A percentile compares a stretch with the other conserved stretches of the same genome.
phyloP scores from a whole-genome alignment of 1,140 invertebrate species.

The Drosophila arizonae region DNA sequence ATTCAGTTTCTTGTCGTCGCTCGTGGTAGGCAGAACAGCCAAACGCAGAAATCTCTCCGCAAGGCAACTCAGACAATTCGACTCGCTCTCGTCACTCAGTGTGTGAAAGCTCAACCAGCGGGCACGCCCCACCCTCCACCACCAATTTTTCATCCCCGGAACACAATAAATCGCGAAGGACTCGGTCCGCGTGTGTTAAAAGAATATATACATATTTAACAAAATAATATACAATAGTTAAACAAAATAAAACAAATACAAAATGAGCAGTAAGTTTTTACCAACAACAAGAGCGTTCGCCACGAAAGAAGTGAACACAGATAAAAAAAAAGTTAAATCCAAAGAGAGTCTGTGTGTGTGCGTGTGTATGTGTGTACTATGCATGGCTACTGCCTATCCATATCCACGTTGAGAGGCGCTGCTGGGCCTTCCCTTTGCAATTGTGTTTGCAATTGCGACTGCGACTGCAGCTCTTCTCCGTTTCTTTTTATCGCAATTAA shows the following conservation, averaged over 20 bases:
- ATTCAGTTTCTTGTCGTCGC: slow-evolving; percentile 72
- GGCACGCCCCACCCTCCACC: slow-evolving; percentile 64
- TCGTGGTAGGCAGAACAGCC: slow-evolving; percentile 68
- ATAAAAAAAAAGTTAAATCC: slow-evolving; percentile 33
- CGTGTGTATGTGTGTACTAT: slow-evolving; percentile 53
- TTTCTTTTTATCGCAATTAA: slow-evolving; percentile 40
- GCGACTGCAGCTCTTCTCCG: slow-evolving; percentile 10
- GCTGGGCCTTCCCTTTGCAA: slow-evolving; percentile 14
- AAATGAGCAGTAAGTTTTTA: slow-evolving; percentile 78
- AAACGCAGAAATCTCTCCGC: slow-evolving; percentile 55
- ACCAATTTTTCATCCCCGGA: slow-evolving; percentile 42
- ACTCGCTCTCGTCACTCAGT: slow-evolving; percentile 58
- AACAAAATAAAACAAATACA: slow-evolving; percentile 51
- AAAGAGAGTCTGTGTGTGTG: slow-evolving; percentile 44
- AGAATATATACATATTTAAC: slow-evolving; percentile 9
- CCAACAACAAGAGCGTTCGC: slow-evolving; percentile 22
- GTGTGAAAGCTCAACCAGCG: slow-evolving; percentile 71
- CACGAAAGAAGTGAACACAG: slow-evolving; percentile 41
- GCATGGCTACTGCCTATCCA: slow-evolving; percentile 41
- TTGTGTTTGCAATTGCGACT: slow-evolving; percentile 2
- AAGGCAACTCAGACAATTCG: slow-evolving; percentile 34
- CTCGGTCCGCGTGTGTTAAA: slow-evolving; percentile 54
- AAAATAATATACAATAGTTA: slow-evolving; percentile 14
- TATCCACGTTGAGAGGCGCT: slow-evolving; percentile 23
- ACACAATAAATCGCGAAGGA: slow-evolving; percentile 40